Percentiles rank a stretch among this genome's conserved stretches.
phyloP scores from a whole-genome alignment of 2,113 vertebrate species.

The Gyps fulvus region DNA sequence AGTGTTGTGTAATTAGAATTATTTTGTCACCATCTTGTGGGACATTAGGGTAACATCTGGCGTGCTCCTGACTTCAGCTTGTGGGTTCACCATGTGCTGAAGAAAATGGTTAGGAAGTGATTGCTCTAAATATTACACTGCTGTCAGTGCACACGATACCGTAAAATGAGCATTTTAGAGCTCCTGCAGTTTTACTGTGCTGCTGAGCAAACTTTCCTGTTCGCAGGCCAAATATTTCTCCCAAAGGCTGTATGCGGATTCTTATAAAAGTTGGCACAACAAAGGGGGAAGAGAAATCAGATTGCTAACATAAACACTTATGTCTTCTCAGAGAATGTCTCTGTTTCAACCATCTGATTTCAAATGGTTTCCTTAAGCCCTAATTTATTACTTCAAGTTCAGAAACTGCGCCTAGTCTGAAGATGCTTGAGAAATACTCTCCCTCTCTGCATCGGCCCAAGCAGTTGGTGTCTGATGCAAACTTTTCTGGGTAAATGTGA shows the following conservation, averaged over 20 bases:
- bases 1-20: neutral
- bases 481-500: slow-evolving; percentile 7
- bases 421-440: slow-evolving; percentile 17
- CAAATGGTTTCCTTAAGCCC: neutral
- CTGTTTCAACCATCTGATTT: neutral
- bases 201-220: neutral
- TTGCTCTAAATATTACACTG: neutral
- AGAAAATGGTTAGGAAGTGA: neutral
- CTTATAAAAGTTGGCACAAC: neutral
- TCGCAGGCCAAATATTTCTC: neutral
- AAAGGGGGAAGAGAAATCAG: neutral
- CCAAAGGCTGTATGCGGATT: neutral
- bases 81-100: neutral
- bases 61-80: neutral
- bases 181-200: neutral
- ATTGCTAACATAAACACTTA: neutral
- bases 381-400: slow-evolving; percentile 25
- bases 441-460: neutral
- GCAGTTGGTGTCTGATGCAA: neutral
- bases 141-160: neutral
- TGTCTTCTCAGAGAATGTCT: neutral
- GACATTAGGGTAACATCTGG: slow-evolving; percentile 8
- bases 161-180: neutral
- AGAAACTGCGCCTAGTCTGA: neutral
- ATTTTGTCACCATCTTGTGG: slow-evolving; percentile 42